Evolutionary conservation across 2,797 vertebrate species (phyloP), one percentile per base, ranked within the genome.

Genomic region (Chanos chanos): DNA sequence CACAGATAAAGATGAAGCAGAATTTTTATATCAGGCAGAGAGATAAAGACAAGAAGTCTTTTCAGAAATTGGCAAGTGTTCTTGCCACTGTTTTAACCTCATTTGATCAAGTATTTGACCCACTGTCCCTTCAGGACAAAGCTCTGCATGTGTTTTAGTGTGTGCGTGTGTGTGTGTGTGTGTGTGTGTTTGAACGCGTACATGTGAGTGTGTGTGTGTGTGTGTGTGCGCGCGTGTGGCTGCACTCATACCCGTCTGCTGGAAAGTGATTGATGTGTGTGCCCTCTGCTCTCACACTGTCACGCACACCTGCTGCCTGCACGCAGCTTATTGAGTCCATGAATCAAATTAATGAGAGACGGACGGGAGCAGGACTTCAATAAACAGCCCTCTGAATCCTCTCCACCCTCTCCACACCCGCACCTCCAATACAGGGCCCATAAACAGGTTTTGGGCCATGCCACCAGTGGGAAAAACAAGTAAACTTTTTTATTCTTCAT

Each of bases 301-400:
- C 84, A 74, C 71, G 72, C 62, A 33, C 79, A 77, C 80, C 88
- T 89, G 89, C 81, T 78, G 77, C 83, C 81, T 75, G 81, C 74
- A 80, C 75, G 77, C 81, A 80, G 85, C 83, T 88, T 89, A 90
- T 86, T 81, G 85, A 76, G 81, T 81, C 83, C 79, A 86, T 92
- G 88, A 90, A 92, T 92, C 89, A 92, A 85, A 79, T 84, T 92
- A 91, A 92, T 86, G 85, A 90, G 86, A 75, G 57, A 73, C 86
- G 74, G 77, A 71, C 71, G 73, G 85, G 84, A 86, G 90, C 85
- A 87, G 72, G 80, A 86, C 89, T 89, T 86, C 85, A 87, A 89
- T 88, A 85, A 86, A 82, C 75, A 83, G 81, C 81, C 80, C 59
- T 67, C 77, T 58, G 49, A 64, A 70, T 53, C 37, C 49, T 27